A percentile compares a stretch with the other conserved stretches of the same genome.
These are phyloP conservation scores for Phoebastria nigripes DNA, from an alignment of 2,797 vertebrate species.

Conservation along the genomic window DNA sequence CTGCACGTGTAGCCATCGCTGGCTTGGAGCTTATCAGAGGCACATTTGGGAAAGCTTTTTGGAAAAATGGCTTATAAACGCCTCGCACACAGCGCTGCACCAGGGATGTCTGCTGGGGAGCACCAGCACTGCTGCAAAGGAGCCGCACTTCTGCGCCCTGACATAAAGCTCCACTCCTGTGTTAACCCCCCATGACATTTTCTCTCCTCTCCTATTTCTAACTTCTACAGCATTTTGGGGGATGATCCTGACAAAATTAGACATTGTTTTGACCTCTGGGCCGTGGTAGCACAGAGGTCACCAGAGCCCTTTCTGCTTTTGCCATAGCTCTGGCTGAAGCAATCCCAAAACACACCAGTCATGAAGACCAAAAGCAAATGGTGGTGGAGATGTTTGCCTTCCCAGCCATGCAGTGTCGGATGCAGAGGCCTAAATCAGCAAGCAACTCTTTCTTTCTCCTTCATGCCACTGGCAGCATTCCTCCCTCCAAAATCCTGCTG, in stretches of 20 bases:
- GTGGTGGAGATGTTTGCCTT: neutral
- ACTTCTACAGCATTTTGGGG: neutral
- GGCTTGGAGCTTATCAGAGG: neutral
- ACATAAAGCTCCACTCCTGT: neutral
- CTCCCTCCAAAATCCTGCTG: neutral
- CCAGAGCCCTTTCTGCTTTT: neutral
- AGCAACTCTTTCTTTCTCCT: neutral
- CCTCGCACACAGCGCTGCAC: neutral
- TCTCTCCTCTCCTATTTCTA: neutral
- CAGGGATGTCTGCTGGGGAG: neutral
- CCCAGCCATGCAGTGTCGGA: rapidly evolving
- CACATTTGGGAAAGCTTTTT: neutral
- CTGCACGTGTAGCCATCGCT: rapidly evolving
- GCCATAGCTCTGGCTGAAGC: neutral
- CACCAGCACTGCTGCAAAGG: neutral
- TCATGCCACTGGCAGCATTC: neutral
- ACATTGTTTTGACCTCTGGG: neutral
- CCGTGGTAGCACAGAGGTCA: neutral
- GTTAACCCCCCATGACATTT: neutral
- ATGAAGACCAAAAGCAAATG: neutral
- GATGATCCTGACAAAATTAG: neutral
- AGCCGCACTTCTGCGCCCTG: rapidly evolving
- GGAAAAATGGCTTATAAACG: neutral
- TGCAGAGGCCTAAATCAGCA: neutral
- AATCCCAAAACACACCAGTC: neutral